Base-by-base conservation (phyloP, 2,888 invertebrate species). In the Lutraria lutraria region DNA sequence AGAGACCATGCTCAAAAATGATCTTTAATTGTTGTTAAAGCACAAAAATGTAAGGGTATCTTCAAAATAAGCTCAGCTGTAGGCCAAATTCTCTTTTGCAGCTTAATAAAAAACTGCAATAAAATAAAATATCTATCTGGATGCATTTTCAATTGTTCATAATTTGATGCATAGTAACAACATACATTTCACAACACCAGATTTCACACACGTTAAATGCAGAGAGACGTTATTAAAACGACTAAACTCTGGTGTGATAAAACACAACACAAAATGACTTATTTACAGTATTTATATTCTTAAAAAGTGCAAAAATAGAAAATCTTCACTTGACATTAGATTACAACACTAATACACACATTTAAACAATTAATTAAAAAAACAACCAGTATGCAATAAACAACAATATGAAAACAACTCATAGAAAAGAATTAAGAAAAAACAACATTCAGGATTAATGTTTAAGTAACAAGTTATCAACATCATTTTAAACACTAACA, bases 281-380 rank as follows among this genome's bases (percentile, higher is more conserved):
- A 68, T 68, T 25, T 25, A 25, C 25, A 68, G n/a, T 25, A n/a
- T 63, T 63, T n/a, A 63, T 68, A 68, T 68, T 68, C 25, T 68
- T 68, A 68, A 68, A 56, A 56, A 53, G 85, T 85, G 85, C 85
- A 85, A 85, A 85, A 85, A 85, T 85, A 85, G 72, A 85, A 85
- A 85, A 52, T 85, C 85, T 85, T 56, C 12, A 68, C 25, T 68
- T 68, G 25, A 68, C 63, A 21, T 68, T 68, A 12, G 25, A n/a
- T 25, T 25, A n/a, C n/a, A 68, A 68, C 63, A 68, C 25, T 25
- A 25, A 68, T 4, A 56, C 19, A 19, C n/a, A 60, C 60, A 21
- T 21, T 21, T 60, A 60, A 60, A 60, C 19, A 15, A 56, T 3
- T 56, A 56, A 43, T 43, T 43, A 43, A 43, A 43, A 43, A 56